These are phyloP conservation scores for Picus viridis DNA, from an alignment of 2,797 vertebrate species.

Conservation along the genomic window DNA sequence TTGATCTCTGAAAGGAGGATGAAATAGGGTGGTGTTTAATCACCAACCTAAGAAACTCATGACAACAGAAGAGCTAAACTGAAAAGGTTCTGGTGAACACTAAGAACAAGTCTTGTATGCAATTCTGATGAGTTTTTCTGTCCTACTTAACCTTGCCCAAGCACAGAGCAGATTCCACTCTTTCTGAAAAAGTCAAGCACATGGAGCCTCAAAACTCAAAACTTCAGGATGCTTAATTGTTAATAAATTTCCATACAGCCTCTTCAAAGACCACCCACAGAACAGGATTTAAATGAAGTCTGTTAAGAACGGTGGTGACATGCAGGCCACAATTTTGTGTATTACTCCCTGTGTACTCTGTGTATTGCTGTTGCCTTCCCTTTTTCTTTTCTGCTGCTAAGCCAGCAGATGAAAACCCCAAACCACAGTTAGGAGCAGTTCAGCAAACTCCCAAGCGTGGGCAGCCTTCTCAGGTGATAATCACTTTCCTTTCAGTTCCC, in stretches of 20 bases:
- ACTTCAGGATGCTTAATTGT: not conserved
- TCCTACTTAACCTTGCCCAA: not conserved
- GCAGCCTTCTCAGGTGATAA: not conserved
- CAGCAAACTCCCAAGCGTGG: not conserved
- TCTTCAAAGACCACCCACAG: not conserved
- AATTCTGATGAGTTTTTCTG: not conserved
- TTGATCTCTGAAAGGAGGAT: not conserved
- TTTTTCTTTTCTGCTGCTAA: not conserved
- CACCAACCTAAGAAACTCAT: not conserved
- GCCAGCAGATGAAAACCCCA: not conserved
- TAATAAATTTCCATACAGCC: not conserved
- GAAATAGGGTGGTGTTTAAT: not conserved
- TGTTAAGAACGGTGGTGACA: not conserved
- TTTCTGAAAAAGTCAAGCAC: not conserved
- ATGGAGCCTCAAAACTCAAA: not conserved
- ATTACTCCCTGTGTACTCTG: too few relatives aligned
- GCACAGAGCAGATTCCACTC: not conserved
- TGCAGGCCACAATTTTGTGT: not conserved
- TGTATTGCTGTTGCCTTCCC: too few relatives aligned
- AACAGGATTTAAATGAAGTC: not conserved
- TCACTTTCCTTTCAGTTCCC: not conserved
- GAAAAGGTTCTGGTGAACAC: not conserved
- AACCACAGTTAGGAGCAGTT: not conserved
- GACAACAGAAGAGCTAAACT: not conserved
- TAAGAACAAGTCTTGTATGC: not conserved